Evolutionary conservation across 2,113 vertebrate genomes (phyloP), one percentile per base, ranked within the genome.

Genomic region (Microcebus tavaratra): DNA sequence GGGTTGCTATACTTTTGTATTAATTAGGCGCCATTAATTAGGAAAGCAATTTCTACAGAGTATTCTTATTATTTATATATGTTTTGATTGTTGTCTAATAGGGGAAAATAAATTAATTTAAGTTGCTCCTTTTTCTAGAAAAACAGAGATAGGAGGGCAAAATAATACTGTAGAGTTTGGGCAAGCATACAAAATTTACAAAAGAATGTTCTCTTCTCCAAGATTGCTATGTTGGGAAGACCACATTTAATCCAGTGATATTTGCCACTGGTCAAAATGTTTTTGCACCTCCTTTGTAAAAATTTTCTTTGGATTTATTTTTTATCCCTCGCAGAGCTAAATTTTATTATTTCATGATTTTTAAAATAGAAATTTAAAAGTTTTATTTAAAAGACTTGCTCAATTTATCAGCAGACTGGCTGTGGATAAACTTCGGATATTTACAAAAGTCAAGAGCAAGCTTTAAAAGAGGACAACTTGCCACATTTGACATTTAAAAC

Each of bases 381-480:
- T 92, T 96, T 92, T 65, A 82, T 85, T 88, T 90, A 27, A 72
- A 82, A 25, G 29, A 18, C 3, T 70, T 67, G 34, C 48, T 68
- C 5, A 17, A 78, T 82, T 63, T 90, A 87, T 86, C 14, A 61
- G 57, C 17, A 87, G 29, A 75, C 9, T 68, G 50, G 27, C 39
- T 95, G 55, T 90, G 39, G 20, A 72, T 83, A 81, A 95, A 79
- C 12, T 80, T 27, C 59, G 27, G 36, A 48, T 63, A 12, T 50
- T 94, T 95, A 48, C 2, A 70, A 94, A 88, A 76, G 39, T 63
- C 48, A 92, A 92, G 65, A 5, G 27, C 6, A 25, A 6, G 29
- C 57, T 89, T 53, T 89, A 83, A 86, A 86, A 95, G 53, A 91
- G 27, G 25, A 65, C 53, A 39, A 53, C 75, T 95, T 96, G 34